Conservation (phyloP, 2,797 vertebrate species). For the Meriones psammophilus region DNA sequence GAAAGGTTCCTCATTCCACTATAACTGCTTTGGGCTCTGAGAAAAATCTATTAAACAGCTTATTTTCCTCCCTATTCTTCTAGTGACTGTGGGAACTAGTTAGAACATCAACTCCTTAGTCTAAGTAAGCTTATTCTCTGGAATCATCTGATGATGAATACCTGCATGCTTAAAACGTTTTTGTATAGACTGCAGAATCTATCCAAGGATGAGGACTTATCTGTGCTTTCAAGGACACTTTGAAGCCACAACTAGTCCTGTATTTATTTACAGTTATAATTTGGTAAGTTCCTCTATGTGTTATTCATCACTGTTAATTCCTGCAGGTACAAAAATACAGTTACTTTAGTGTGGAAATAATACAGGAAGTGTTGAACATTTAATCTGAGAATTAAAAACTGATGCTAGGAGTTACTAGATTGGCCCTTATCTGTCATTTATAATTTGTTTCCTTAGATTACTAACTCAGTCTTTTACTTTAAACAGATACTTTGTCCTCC, state of each 20-base stretch:
- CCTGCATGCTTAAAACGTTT: not conserved
- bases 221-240: not conserved
- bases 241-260: not conserved
- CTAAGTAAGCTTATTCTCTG: not conserved
- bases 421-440: not conserved
- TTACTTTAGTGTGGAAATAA: not conserved
- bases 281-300: not conserved
- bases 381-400: not conserved
- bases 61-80: not conserved
- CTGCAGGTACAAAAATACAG: not conserved
- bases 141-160: not conserved
- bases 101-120: not conserved
- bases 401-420: not conserved
- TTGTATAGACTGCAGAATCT: not conserved
- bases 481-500: not conserved
- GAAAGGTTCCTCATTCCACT: not conserved
- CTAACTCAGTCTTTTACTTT: not conserved
- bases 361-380: not conserved
- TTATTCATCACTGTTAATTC: not conserved
- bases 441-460: not conserved
- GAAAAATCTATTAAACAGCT: not conserved
- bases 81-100: not conserved
- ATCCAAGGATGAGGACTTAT: not conserved
- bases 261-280: not conserved
- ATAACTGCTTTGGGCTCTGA: not conserved